Evolutionary conservation across 37 sponge, comb jelly and placozoan species (phyloP).

Genomic region (Oopsacas minuta): DNA sequence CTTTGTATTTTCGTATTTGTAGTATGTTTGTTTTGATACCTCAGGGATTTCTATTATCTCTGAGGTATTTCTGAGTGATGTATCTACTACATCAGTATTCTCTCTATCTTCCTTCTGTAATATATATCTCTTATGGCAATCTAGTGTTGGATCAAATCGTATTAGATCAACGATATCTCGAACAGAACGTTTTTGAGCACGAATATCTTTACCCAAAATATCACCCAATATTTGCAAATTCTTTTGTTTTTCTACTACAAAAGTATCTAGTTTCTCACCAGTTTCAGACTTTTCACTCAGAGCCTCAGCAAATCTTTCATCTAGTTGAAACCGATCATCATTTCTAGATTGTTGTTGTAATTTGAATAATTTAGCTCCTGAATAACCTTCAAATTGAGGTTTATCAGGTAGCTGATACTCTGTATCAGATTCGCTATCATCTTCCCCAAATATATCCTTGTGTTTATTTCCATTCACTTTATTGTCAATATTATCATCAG

Average conservation of each 20-base stretch:
- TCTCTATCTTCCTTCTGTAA: neutral
- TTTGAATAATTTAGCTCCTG: neutral
- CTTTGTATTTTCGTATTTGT: neutral
- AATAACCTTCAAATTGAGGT: neutral
- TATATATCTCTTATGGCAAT: neutral
- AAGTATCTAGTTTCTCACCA: neutral
- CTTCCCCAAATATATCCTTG: neutral
- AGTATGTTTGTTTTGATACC: neutral
- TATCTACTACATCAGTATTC: neutral
- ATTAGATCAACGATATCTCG: neutral
- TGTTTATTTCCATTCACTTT: neutral
- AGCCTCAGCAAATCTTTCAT: neutral
- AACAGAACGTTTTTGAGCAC: neutral
- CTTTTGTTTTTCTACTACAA: neutral
- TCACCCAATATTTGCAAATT: neutral
- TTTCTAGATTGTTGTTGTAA: neutral
- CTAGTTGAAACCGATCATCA: neutral
- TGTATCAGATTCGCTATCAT: neutral
- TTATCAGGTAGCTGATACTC: neutral
- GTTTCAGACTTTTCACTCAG: neutral
- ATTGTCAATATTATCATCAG: slow-evolving; percentile 12
- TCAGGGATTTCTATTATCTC: neutral
- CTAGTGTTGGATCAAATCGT: neutral
- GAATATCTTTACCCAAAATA: neutral
- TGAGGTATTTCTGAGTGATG: neutral